phyloP scores from a whole-genome alignment of 2,113 vertebrate genomes.

The Pholis gunnellus region DNA sequence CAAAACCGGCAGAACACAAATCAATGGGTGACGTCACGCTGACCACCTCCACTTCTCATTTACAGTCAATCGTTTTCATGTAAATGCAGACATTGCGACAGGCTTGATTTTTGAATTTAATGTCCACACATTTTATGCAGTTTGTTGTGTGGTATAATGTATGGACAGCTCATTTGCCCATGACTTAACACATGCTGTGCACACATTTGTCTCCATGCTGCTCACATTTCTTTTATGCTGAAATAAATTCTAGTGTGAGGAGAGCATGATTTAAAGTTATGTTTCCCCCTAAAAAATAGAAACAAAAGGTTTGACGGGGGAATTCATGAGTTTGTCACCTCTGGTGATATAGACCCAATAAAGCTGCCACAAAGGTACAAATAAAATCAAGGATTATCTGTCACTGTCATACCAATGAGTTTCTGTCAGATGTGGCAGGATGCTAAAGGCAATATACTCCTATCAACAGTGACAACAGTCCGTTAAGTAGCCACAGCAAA shows the following conservation, averaged over 20 bases:
- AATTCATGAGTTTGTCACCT: slow-evolving; percentile 30
- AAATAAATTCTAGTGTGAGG: slow-evolving; percentile 9
- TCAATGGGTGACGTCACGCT: neutral
- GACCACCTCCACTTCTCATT: neutral
- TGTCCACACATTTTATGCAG: slow-evolving; percentile 5
- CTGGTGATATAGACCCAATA: slow-evolving; percentile 14
- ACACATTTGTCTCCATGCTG: slow-evolving; percentile 1
- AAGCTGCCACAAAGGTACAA: slow-evolving; percentile 30
- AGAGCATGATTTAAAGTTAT: slow-evolving; percentile 30
- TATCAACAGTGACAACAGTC: slow-evolving; percentile 42
- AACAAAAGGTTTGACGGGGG: slow-evolving; percentile 7
- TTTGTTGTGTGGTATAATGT: slow-evolving; percentile 11
- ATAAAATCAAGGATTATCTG: slow-evolving; percentile 51
- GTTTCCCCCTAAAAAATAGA: neutral
- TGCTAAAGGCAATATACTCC: slow-evolving; percentile 41
- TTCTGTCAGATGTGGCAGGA: slow-evolving; percentile 34
- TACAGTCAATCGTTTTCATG: neutral
- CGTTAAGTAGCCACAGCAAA: slow-evolving; percentile 61
- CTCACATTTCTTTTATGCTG: slow-evolving; percentile 9
- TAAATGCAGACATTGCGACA: no score
- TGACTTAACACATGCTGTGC: neutral
- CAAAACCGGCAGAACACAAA: neutral
- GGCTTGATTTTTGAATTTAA: neutral
- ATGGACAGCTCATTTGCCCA: neutral
- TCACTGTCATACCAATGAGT: slow-evolving; percentile 36